These are phyloP conservation scores for Galbula dea DNA, from an alignment of 2,113 vertebrate species.

Conservation along the genomic window DNA sequence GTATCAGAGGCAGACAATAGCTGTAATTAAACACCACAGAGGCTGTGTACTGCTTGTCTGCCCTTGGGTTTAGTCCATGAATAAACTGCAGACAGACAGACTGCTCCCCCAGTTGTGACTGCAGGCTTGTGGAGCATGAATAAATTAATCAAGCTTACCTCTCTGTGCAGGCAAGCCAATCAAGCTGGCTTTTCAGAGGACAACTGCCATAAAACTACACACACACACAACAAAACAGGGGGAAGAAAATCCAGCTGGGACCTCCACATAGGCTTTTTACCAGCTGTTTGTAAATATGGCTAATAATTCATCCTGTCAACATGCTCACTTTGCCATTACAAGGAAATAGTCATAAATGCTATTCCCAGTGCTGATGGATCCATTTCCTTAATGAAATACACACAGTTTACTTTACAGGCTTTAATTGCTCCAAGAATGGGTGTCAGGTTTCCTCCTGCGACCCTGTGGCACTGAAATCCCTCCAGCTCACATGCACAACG, in stretches of 20 bases:
- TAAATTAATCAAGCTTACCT: conserved; percentile 21
- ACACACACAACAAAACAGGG: neutral
- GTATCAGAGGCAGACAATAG: neutral
- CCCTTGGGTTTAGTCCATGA: neutral
- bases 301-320: conserved; percentile 61
- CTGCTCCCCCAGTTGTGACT: neutral
- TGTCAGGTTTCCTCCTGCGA: conserved; percentile 61
- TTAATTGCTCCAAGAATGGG: conserved; percentile 67
- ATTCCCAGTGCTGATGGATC: conserved; percentile 58
- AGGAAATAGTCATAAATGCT: conserved; percentile 22
- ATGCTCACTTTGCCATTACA: neutral
- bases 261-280: conserved; percentile 4
- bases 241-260: neutral
- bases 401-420: conserved; percentile 68
- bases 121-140: neutral
- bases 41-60: neutral
- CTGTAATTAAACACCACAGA: neutral
- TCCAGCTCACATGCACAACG: conserved; percentile 51
- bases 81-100: neutral
- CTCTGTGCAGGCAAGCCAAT: neutral
- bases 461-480: conserved; percentile 50
- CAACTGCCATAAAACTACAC: neutral
- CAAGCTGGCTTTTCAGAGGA: neutral
- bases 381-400: conserved; percentile 72
- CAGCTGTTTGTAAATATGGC: conserved; percentile 64